These are phyloP conservation scores for Condylura cristata DNA, from an alignment of 2,113 vertebrate species.

Conservation along the genomic window DNA sequence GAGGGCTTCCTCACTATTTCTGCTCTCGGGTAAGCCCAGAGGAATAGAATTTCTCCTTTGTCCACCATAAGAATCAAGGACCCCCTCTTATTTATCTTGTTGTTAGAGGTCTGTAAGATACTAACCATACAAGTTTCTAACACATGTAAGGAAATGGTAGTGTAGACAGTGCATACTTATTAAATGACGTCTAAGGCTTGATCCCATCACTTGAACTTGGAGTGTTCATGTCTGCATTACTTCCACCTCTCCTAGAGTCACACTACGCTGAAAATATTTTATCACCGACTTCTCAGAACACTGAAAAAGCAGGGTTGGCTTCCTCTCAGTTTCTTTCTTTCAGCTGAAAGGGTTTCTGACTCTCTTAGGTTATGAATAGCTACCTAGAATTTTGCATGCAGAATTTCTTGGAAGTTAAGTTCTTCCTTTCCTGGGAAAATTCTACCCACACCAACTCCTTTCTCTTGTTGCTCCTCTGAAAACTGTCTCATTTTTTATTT, in stretches of 20 bases:
- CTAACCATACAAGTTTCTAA: neutral
- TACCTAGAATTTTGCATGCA: constrained; percentile 31
- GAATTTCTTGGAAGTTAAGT: constrained; percentile 49
- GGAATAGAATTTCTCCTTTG: neutral
- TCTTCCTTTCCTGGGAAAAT: constrained; percentile 40
- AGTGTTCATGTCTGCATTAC: neutral
- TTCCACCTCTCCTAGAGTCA: neutral
- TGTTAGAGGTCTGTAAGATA: neutral
- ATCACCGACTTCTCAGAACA: neutral
- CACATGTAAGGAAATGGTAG: neutral
- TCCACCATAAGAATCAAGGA: neutral
- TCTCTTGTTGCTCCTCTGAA: constrained; percentile 34
- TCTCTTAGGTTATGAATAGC: constrained; percentile 9
- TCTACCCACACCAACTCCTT: constrained; percentile 11
- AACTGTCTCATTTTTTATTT: neutral
- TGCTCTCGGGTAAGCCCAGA: neutral
- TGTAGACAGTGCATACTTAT: neutral
- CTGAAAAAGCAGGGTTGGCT: neutral
- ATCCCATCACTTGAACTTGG: neutral
- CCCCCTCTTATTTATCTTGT: neutral
- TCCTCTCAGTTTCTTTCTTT: neutral
- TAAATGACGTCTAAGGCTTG: neutral
- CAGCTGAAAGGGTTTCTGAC: constrained; percentile 11
- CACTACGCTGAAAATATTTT: neutral
- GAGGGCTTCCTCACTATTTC: neutral